A percentile compares a stretch with the other conserved stretches of the same genome.
Evolutionary conservation across 1,140 invertebrate genomes (phyloP).

Genomic region (Ectropis grisescens): DNA sequence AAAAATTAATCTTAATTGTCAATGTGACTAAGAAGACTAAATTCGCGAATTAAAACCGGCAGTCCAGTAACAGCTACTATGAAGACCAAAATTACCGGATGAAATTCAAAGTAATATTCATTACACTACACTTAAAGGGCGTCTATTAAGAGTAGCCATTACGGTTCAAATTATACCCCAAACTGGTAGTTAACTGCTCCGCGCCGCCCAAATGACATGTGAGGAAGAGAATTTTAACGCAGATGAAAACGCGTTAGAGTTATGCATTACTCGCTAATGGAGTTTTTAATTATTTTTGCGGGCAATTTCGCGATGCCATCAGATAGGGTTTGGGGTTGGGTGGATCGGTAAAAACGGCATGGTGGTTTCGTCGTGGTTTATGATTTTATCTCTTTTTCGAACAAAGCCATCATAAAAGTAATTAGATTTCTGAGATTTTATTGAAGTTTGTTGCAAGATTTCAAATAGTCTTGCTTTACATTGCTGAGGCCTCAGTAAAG

Average conservation of each 20-base stretch:
- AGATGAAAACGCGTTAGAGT: slow-evolving; percentile 5
- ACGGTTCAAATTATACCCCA: slow-evolving; percentile 44
- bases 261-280: slow-evolving; percentile 8
- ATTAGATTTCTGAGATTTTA: too few species aligned
- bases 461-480: too few species aligned
- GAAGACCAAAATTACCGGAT: too few species aligned
- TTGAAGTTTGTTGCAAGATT: too few species aligned
- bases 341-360: too few species aligned
- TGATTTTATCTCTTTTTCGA: background rate
- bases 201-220: slow-evolving; percentile 38
- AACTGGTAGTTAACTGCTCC: slow-evolving; percentile 40
- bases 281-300: slow-evolving; percentile 6
- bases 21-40: background rate
- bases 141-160: slow-evolving; percentile 35
- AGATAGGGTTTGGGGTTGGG: too few species aligned
- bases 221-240: slow-evolving; percentile 23
- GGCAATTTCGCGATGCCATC: too few species aligned
- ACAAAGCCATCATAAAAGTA: background rate
- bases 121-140: slow-evolving; percentile 37
- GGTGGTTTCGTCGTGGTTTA: background rate
- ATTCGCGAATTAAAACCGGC: slow-evolving; percentile 10
- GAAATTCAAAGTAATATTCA: too few species aligned
- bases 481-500: too few species aligned
- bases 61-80: slow-evolving; percentile 12
- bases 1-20: background rate